phyloP scores from a whole-genome alignment of 2,113 vertebrate species.

The Pteronura brasiliensis region DNA sequence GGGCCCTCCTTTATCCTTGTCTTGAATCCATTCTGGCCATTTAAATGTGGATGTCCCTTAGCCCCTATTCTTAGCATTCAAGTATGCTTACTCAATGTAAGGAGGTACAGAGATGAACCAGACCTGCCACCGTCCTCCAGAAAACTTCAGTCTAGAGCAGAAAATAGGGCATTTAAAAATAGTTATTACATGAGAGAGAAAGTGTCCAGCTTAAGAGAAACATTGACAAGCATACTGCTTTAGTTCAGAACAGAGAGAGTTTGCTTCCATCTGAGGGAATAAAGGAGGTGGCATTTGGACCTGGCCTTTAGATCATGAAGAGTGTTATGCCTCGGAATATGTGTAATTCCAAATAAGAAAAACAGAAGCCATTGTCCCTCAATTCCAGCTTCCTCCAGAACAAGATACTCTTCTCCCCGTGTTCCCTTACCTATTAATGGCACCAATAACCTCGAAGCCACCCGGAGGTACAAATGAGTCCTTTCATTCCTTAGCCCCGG shows the following conservation, averaged over 20 bases:
- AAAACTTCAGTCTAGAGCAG: neutral
- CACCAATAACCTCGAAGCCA: neutral
- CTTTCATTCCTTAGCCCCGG: neutral
- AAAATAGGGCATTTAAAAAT: slow-evolving; percentile 45
- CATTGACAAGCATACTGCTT: neutral
- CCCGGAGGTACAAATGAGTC: neutral
- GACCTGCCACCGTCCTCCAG: neutral
- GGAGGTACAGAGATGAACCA: neutral
- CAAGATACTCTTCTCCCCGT: neutral
- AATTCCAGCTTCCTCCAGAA: neutral
- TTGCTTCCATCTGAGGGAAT: neutral
- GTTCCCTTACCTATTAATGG: neutral
- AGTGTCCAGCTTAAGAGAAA: slow-evolving; percentile 30
- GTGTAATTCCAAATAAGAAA: neutral
- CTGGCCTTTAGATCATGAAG: neutral
- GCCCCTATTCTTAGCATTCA: neutral
- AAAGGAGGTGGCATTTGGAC: neutral
- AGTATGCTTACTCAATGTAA: neutral
- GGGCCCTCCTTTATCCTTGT: neutral
- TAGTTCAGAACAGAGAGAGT: neutral
- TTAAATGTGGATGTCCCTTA: neutral
- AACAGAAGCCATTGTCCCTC: neutral
- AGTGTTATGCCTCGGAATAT: neutral
- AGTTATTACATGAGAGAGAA: slow-evolving; percentile 4
- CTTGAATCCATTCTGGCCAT: neutral